These are phyloP conservation scores for Neogale vison DNA, from an alignment of 2,113 vertebrate genomes.

Conservation along the genomic window DNA sequence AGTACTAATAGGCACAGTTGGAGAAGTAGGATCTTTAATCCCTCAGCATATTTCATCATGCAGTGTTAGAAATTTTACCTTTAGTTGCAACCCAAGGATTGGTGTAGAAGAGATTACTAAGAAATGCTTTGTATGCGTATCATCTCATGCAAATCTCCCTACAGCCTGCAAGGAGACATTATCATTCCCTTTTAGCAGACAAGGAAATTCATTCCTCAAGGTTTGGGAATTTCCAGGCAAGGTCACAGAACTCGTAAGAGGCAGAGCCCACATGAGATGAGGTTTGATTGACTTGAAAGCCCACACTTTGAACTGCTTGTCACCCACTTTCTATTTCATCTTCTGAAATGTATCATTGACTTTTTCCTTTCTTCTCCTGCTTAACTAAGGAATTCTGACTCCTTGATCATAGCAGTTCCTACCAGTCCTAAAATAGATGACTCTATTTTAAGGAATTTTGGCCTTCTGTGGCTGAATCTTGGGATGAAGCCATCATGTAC, in stretches of 20 bases:
- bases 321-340: background rate
- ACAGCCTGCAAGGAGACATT: background rate
- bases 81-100: background rate
- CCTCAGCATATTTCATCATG: background rate
- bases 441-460: conserved; percentile 28
- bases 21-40: background rate
- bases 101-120: background rate
- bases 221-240: background rate
- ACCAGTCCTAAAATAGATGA: background rate
- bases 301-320: background rate
- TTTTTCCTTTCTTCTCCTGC: background rate
- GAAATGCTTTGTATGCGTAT: background rate
- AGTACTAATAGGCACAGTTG: no score
- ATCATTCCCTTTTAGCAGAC: background rate
- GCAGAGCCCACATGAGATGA: background rate
- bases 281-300: background rate
- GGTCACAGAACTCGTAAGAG: background rate
- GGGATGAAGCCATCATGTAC: background rate
- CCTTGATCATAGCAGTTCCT: background rate
- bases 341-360: background rate
- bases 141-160: background rate
- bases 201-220: background rate
- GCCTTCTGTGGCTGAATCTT: background rate
- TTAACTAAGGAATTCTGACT: background rate
- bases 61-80: background rate